Evolutionary conservation across 2,113 vertebrate species (phyloP), one percentile per base, ranked within the genome.

Genomic region (Mastomys natalensis): DNA sequence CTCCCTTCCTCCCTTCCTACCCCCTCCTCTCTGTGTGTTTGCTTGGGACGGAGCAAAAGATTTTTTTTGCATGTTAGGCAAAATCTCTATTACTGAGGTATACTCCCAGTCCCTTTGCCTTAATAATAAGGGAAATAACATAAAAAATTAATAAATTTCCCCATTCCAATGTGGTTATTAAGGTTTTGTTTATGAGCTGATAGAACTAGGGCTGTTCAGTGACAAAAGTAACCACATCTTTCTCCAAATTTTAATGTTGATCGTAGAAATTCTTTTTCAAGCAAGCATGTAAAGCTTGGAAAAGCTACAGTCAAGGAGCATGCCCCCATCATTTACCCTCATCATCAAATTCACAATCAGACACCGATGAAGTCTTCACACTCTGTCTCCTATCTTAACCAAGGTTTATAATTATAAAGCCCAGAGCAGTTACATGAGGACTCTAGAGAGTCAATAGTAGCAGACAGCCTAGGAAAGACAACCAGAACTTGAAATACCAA

Each of bases 211-310:
- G 6, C 13, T 87, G 60, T 31, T 77, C 22, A 87, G 1, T 12
- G 55, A 29, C 26, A 77, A 10, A 31, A 81, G 22, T 74, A 72
- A 77, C 9, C 24, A 34, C 16, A 29, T 16, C 58, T 93, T 82
- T 37, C 43, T 94, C 90, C 31, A 82, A 94, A 51, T 55, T 66
- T 40, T 43, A 40, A 80, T 45, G 51, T 55, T 43, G n/a, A 7
- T 68, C 26, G 80, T 87, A 87, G 94, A n/a, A 76, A 89, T 89
- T 2, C 15, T 68, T 94, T 93, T 82, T 48, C 60, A 95, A 95
- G 51, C 31, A 78, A 90, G 92, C 68, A 90, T 26, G 22, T 60
- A 70, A 95, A 93, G 60, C 11, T 73, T 62, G 12, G 22, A 37
- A 81, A 51, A 95, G 11, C 21, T 26, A 93, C 43, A 64, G 51